Evolutionary conservation across 2,888 invertebrate species (phyloP), one percentile per base, ranked within the genome.

Genomic region (Sminthurinus aureus): DNA sequence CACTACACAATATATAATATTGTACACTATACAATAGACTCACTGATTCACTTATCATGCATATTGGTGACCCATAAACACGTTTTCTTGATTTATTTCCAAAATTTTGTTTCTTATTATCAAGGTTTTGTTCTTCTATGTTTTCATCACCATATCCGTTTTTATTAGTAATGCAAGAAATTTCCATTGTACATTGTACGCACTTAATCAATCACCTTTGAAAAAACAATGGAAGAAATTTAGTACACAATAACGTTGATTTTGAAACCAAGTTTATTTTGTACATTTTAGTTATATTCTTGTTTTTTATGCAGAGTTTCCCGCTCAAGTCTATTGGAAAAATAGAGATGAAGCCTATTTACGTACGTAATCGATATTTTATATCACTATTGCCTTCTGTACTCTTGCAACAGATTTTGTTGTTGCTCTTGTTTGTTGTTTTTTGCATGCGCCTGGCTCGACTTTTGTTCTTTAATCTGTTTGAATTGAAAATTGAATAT

Each of bases 281-380:
- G 50, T 66, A 69, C 58, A 76, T 76, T 76, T 71, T 76, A 76
- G 76, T 76, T 81, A 58, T 81, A 58, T 83, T 83, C 69, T 85
- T 81, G 76, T 81, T 81, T 81, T 84, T 74, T 85, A 79, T 83
- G 85, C 85, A 83, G 85, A 85, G 78, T 81, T 83, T 69, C 83
- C 83, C 71, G 84, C 84, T 22, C 87, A 86, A 78, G 86, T 83
- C 84, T 85, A 86, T 87, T 87, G 87, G 87, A 87, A 86, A 85
- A 86, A 69, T 87, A 85, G 86, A 85, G 87, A 87, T 84, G 87
- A 87, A 84, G 85, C 85, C 84, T 85, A 85, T 84, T 87, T 86
- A 86, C 86, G 87, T 87, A 87, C 81, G 87, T 87, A 52, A 69
- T 74, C n/a, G n/a, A 24, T 15, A 58, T 76, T 76, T 81, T 81